phyloP scores from a whole-genome alignment of 2,113 vertebrate species.

The Tautogolabrus adspersus region DNA sequence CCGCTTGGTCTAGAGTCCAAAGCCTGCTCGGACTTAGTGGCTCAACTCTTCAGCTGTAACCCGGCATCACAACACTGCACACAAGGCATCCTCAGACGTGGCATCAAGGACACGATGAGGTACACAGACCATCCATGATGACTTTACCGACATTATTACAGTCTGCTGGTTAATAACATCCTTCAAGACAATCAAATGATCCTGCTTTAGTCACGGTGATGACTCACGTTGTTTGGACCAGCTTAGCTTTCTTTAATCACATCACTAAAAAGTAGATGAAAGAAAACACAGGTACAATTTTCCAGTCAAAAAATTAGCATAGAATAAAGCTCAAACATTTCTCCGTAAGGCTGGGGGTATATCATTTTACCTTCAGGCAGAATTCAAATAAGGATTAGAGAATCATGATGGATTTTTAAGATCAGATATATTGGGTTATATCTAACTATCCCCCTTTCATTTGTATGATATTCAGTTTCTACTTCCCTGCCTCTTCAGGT shows the following conservation, averaged over 20 bases:
- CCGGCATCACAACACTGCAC: constrained; percentile 73
- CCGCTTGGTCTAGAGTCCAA: constrained; percentile 88
- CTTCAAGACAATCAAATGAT: not conserved
- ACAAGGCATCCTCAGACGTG: constrained; percentile 86
- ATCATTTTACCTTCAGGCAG: too few species aligned
- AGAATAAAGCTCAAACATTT: not conserved
- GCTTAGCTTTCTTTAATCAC: constrained; percentile 13
- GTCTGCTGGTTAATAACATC: constrained; percentile 12
- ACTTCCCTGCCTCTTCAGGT: constrained; percentile 78
- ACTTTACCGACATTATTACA: not conserved
- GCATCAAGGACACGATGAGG: constrained; percentile 98
- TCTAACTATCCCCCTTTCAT: too few species aligned
- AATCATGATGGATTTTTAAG: too few species aligned
- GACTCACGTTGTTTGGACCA: constrained; percentile 29
- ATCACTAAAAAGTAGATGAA: constrained; percentile 15
- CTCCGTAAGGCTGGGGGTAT: too few species aligned
- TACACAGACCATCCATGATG: constrained; percentile 54
- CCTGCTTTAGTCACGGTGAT: constrained; percentile 12
- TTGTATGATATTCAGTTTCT: not conserved
- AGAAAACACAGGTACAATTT: not conserved
- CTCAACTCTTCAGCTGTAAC: constrained; percentile 89
- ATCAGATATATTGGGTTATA: too few species aligned
- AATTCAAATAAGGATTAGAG: too few species aligned
- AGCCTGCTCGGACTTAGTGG: constrained; percentile 84
- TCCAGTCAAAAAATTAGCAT: not conserved